phyloP scores from a whole-genome alignment of 2,797 vertebrate species.

The Miichthys miiuy region DNA sequence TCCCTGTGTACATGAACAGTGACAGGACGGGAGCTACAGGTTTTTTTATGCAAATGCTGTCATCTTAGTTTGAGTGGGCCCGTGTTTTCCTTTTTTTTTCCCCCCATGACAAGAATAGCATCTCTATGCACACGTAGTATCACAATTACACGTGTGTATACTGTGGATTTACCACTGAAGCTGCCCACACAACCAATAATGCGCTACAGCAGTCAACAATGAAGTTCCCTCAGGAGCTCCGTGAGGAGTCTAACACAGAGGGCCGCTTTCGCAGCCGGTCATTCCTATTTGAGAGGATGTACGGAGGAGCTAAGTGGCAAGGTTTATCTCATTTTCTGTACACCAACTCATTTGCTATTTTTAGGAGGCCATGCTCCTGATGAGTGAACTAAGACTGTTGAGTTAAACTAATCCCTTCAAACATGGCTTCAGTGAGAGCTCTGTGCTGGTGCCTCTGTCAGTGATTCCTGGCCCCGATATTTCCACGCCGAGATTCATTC shows the following conservation, averaged over 20 bases:
- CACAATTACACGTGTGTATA: background rate
- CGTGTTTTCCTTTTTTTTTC: background rate
- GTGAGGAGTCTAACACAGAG: slow-evolving; percentile 11
- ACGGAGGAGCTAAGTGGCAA: slow-evolving; percentile 5
- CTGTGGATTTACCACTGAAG: background rate
- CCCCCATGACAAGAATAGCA: background rate
- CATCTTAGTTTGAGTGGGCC: slow-evolving; percentile 1
- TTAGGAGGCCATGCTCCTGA: slow-evolving; percentile 52
- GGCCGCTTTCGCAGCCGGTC: slow-evolving; percentile 21
- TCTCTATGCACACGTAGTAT: background rate
- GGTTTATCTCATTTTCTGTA: slow-evolving; percentile 59
- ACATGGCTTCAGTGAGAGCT: slow-evolving; percentile 44
- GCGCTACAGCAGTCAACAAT: slow-evolving; percentile 5
- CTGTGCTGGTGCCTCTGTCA: slow-evolving; percentile 25
- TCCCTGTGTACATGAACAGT: background rate
- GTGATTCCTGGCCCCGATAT: slow-evolving; percentile 34
- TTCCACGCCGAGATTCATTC: slow-evolving; percentile 28
- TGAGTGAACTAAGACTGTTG: slow-evolving; percentile 67
- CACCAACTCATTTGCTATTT: slow-evolving; percentile 57
- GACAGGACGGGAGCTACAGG: background rate
- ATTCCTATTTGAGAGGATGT: slow-evolving; percentile 27
- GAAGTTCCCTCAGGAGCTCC: background rate
- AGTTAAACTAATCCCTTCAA: slow-evolving; percentile 67
- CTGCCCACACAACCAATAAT: slow-evolving; percentile 15
- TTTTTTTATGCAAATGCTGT: no score